Conservation (phyloP, 2,888 invertebrate genomes). For the Acleris holmiana region DNA sequence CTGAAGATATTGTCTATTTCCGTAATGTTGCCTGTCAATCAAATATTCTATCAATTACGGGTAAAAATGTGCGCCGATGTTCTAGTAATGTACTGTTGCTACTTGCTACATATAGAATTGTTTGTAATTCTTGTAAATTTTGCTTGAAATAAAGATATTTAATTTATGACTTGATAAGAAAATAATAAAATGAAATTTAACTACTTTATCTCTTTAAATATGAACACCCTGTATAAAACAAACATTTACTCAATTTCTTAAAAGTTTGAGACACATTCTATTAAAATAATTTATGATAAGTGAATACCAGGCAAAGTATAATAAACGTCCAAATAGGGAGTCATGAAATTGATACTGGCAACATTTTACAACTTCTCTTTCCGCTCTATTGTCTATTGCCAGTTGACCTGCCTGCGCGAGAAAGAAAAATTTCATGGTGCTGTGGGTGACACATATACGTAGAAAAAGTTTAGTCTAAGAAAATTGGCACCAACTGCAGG, state of each 20-base stretch:
- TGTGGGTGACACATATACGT: slow-evolving; percentile 84
- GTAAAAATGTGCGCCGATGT: not conserved
- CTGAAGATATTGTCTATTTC: slow-evolving; percentile 22
- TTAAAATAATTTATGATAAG: not conserved
- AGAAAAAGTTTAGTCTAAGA: slow-evolving; percentile 81
- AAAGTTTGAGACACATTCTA: not conserved
- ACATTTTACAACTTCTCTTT: slow-evolving; percentile 50
- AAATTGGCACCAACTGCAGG: slow-evolving; percentile 83
- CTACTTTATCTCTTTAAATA: no score
- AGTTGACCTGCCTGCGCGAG: slow-evolving; percentile 58
- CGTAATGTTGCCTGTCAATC: slow-evolving; percentile 12
- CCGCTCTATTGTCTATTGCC: slow-evolving; percentile 67
- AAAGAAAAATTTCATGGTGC: slow-evolving; percentile 83
- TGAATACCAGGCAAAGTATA: not conserved
- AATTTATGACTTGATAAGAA: no score
- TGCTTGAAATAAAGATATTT: no score
- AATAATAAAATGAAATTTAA: no score
- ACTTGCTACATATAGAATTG: no score
- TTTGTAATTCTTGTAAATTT: no score
- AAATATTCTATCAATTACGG: slow-evolving; percentile 1
- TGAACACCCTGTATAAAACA: no score
- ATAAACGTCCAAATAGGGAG: slow-evolving; percentile 8
- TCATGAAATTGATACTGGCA: slow-evolving; percentile 20
- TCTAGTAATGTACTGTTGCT: no score
- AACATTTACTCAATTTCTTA: no score